phyloP scores from a whole-genome alignment of 2,888 invertebrate species.

The Creontiades dilutus region DNA sequence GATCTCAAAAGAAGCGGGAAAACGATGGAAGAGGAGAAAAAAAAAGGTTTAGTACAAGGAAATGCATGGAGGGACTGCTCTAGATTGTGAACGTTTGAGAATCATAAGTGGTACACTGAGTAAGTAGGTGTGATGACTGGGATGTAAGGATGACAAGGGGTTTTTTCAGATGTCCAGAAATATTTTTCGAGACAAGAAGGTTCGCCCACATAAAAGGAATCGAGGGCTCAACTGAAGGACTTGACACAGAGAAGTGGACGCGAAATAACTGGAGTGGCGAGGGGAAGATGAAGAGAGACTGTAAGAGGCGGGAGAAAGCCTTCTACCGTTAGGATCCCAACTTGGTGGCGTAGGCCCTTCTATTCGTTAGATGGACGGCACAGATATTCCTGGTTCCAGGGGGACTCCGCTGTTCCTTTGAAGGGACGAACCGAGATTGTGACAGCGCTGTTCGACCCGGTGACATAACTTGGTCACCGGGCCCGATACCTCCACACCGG shows the following conservation, averaged over 20 bases:
- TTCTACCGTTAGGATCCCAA: conserved; percentile 19
- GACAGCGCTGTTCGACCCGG: conserved; percentile 11
- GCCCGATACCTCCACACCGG: not conserved
- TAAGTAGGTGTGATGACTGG: not conserved
- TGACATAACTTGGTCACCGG: conserved; percentile 31
- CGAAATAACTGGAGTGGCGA: conserved; percentile 22
- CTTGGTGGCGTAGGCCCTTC: conserved; percentile 21
- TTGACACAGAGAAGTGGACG: conserved; percentile 31
- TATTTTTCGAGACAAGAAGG: conserved; percentile 26
- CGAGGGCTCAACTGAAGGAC: conserved; percentile 31
- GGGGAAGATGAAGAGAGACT: conserved; percentile 14
- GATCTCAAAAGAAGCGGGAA: conserved; percentile 4
- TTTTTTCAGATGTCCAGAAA: conserved; percentile 13
- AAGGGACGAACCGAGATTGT: not conserved
- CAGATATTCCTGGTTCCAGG: conserved; percentile 21
- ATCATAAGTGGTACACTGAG: not conserved
- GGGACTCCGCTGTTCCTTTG: not conserved
- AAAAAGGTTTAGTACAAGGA: not conserved
- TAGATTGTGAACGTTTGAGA: not conserved
- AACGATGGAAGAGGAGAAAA: not conserved
- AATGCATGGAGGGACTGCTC: conserved; percentile 9
- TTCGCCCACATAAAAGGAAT: conserved; percentile 20
- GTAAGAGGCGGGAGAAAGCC: conserved; percentile 29
- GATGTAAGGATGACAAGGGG: conserved; percentile 19
- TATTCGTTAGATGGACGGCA: conserved; percentile 35